Conservation (phyloP, 2,797 vertebrate species). For the Halcyon leucocephala region DNA sequence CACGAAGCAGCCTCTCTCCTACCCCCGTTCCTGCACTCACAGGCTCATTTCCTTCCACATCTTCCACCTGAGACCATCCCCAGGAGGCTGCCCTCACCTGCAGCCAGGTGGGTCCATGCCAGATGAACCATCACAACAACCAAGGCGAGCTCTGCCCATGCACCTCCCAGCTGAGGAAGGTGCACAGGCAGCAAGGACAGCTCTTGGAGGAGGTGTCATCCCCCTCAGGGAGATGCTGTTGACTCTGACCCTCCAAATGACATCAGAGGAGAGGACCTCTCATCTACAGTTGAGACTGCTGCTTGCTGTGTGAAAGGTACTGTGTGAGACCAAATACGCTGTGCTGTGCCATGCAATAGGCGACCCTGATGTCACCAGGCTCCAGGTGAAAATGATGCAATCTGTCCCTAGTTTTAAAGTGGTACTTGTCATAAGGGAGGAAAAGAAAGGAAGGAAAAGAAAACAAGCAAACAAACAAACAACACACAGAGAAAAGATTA, state of each 20-base stretch:
- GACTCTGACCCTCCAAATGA: background rate
- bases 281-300: background rate
- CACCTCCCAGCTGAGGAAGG: background rate
- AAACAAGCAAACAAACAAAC: background rate
- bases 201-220: background rate
- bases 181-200: fast-evolving
- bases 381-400: background rate
- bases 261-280: background rate
- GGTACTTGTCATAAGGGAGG: background rate
- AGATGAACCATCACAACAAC: background rate
- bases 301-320: background rate
- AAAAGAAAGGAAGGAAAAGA: background rate
- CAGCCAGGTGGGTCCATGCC: background rate
- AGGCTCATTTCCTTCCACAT: background rate
- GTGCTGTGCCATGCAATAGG: fast-evolving
- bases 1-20: background rate
- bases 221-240: background rate
- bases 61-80: conserved; percentile 5
- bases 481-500: background rate
- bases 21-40: background rate
- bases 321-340: fast-evolving
- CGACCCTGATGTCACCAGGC: fast-evolving
- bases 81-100: background rate
- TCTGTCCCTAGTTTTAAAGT: background rate
- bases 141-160: fast-evolving